A percentile compares a stretch with the other conserved stretches of the same genome.
Conservation (phyloP, 2,888 invertebrate genomes). For the Pomacea canaliculata region DNA sequence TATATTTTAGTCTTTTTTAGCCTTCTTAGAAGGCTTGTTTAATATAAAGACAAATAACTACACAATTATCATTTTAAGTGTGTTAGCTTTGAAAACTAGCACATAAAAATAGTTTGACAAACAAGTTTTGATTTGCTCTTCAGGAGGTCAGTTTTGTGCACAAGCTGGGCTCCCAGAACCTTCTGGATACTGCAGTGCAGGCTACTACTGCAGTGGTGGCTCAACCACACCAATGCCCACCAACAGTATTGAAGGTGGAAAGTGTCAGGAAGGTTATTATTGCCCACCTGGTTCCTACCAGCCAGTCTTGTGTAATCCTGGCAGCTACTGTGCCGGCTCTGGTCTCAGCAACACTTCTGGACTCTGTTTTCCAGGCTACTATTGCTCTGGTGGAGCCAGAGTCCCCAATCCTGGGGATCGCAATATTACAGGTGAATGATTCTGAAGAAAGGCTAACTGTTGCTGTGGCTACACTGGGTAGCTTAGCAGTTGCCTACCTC, state of each 20-base stretch:
- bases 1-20: too few relatives aligned
- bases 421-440: slow-evolving; percentile 55
- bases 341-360: slow-evolving; percentile 57
- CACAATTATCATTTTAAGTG: too few relatives aligned
- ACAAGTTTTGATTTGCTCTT: slow-evolving; percentile 6
- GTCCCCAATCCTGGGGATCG: slow-evolving; percentile 60
- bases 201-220: slow-evolving; percentile 89
- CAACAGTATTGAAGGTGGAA: slow-evolving; percentile 44
- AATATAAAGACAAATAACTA: too few relatives aligned
- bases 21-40: too few relatives aligned
- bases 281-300: slow-evolving; percentile 59
- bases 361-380: slow-evolving; percentile 59
- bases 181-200: slow-evolving; percentile 56
- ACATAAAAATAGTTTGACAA: too few relatives aligned
- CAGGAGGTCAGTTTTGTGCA: slow-evolving; percentile 63
- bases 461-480: background rate
- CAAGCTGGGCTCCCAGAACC: slow-evolving; percentile 50
- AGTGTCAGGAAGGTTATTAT: slow-evolving; percentile 55
- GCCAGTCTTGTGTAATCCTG: slow-evolving; percentile 45
- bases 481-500: too few relatives aligned
- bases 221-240: slow-evolving; percentile 80
- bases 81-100: too few relatives aligned
- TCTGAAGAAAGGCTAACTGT: background rate
- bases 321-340: slow-evolving; percentile 57
- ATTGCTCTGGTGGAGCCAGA: slow-evolving; percentile 54